These are phyloP conservation scores for Paralvinella palmiformis DNA, from an alignment of 1,140 invertebrate species.

Conservation along the genomic window DNA sequence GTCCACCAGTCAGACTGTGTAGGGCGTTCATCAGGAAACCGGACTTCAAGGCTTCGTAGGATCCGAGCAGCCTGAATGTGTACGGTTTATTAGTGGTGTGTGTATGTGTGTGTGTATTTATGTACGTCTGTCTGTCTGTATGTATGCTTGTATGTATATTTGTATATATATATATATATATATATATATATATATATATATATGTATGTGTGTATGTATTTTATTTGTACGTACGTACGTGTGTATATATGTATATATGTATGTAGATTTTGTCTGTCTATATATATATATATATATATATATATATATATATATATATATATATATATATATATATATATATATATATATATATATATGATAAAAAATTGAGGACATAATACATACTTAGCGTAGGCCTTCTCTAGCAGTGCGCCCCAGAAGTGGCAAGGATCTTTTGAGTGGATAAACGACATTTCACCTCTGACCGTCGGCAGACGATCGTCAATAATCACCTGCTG, in stretches of 20 bases:
- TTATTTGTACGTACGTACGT: neutral
- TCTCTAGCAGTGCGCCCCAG: conserved; percentile 43
- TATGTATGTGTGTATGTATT: neutral
- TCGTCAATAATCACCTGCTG: conserved; percentile 67
- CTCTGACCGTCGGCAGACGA: conserved; percentile 61
- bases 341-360: neutral
- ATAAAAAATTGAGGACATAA: neutral
- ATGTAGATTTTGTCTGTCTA: neutral
- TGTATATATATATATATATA: neutral
- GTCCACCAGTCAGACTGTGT: conserved; percentile 22
- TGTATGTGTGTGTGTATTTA: neutral
- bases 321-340: neutral
- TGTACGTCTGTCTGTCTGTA: neutral
- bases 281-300: neutral
- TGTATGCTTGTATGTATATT: neutral
- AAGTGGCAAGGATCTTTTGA: conserved; percentile 53
- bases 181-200: neutral
- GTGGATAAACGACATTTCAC: conserved; percentile 84
- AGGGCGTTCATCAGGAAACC: conserved; percentile 15
- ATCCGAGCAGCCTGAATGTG: conserved; percentile 15
- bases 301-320: neutral
- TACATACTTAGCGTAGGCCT: conserved; percentile 44
- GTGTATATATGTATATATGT: neutral
- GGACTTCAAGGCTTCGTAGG: conserved; percentile 18
- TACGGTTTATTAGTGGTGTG: neutral